Percentiles rank a stretch among this genome's conserved stretches.
These are phyloP conservation scores for Poecilia picta DNA, from an alignment of 2,797 vertebrate species.

Conservation along the genomic window DNA sequence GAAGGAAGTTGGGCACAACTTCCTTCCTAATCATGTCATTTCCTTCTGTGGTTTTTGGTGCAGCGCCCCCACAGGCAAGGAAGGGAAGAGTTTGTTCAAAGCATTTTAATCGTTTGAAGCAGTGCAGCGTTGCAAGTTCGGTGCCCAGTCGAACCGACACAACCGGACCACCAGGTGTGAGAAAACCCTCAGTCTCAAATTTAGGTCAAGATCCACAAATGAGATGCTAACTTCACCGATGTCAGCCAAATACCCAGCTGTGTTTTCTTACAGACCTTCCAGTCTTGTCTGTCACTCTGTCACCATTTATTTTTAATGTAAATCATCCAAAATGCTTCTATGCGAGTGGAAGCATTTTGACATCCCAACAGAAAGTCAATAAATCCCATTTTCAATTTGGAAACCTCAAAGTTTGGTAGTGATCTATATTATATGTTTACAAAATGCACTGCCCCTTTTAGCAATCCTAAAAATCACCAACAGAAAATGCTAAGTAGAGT, in stretches of 20 bases:
- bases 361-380: not conserved
- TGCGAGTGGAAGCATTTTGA: not conserved
- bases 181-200: not conserved
- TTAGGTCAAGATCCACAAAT: not conserved
- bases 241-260: not conserved
- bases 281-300: not conserved
- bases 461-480: not conserved
- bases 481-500: not conserved
- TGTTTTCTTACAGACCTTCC: not conserved
- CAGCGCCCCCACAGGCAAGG: not conserved
- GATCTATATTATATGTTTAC: not conserved
- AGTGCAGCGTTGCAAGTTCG: too few species aligned
- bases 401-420: not conserved
- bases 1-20: not conserved
- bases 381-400: not conserved
- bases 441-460: not conserved
- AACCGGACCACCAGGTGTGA: too few species aligned
- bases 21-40: too few species aligned
- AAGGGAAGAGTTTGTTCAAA: not conserved
- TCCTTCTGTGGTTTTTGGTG: not conserved
- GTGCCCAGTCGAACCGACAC: too few species aligned
- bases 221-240: not conserved
- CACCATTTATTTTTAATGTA: not conserved
- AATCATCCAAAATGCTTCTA: not conserved
- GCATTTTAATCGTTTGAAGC: not conserved